A percentile compares a stretch with the other conserved stretches of the same genome.
These are phyloP conservation scores for Taenaris catops DNA, from an alignment of 2,888 invertebrate genomes.

Conservation along the genomic window DNA sequence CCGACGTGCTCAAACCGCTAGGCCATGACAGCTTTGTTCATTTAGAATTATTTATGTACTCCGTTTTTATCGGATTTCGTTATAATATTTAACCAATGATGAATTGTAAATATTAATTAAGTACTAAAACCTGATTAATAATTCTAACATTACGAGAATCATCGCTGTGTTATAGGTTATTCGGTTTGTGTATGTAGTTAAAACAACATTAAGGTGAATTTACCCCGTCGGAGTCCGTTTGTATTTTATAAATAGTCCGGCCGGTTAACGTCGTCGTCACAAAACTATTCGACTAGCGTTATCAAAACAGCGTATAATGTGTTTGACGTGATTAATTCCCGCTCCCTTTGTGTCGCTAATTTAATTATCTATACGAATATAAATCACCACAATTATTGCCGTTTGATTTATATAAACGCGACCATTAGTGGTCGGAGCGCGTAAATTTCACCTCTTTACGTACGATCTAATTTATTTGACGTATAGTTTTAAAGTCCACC, in stretches of 20 bases:
- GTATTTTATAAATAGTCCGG: conserved; percentile 3
- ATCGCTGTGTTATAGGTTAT: too few relatives aligned
- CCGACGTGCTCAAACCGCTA: too few relatives aligned
- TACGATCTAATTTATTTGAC: conserved; percentile 13
- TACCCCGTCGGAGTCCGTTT: too few relatives aligned
- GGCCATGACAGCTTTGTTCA: too few relatives aligned
- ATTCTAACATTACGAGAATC: too few relatives aligned
- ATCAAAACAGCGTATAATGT: conserved; percentile 22
- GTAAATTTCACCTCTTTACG: conserved; percentile 18
- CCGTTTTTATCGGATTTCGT: too few relatives aligned
- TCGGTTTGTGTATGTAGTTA: too few relatives aligned
- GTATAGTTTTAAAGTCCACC: conserved; percentile 4
- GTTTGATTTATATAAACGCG: conserved; percentile 44
- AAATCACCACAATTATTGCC: conserved; percentile 51
- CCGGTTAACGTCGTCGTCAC: background rate
- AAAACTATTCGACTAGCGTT: conserved; percentile 19
- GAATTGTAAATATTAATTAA: too few relatives aligned
- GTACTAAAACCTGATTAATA: too few relatives aligned
- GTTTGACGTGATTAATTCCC: conserved; percentile 44
- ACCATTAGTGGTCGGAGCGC: conserved; percentile 18
- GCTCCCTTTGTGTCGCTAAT: conserved; percentile 53
- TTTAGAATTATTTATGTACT: too few relatives aligned
- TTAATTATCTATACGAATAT: conserved; percentile 47
- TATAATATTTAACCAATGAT: too few relatives aligned
- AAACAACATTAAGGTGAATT: too few relatives aligned